These are phyloP conservation scores for Nephrotoma flavescens DNA, from an alignment of 2,888 invertebrate genomes.

Conservation along the genomic window DNA sequence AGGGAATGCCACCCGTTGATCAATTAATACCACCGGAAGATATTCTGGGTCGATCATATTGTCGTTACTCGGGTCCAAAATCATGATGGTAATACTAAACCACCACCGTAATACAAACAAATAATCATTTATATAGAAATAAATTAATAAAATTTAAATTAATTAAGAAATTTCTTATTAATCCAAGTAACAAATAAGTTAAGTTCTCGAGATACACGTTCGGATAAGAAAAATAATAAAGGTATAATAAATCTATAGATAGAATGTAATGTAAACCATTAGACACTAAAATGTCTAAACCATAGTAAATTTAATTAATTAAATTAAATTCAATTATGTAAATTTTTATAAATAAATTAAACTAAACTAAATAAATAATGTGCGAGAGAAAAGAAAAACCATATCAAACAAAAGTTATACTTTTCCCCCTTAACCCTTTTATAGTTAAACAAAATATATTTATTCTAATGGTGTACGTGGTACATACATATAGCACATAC, in stretches of 20 bases:
- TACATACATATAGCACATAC: not conserved
- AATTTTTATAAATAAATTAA: not conserved
- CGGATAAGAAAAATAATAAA: not conserved
- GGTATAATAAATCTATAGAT: not conserved
- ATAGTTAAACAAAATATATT: not conserved
- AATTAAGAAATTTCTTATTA: not conserved
- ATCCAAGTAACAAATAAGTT: not conserved
- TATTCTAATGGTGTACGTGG: not conserved
- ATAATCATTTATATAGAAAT: not conserved
- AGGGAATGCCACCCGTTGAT: conserved; percentile 40
- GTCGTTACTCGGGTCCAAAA: conserved; percentile 37
- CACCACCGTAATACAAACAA: not conserved
- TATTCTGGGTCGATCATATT: conserved; percentile 41
- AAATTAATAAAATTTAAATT: not conserved
- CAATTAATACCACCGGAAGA: conserved; percentile 42
- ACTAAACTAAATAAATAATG: not conserved
- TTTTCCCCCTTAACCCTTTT: not conserved
- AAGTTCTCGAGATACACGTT: not conserved
- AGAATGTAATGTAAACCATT: not conserved
- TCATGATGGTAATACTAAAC: conserved; percentile 22
- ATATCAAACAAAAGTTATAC: not conserved
- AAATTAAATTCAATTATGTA: not conserved
- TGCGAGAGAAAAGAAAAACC: not conserved
- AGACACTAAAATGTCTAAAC: not conserved
- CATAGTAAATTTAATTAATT: not conserved